These are phyloP conservation scores for Neopelma chrysocephalum DNA, from an alignment of 2,797 vertebrate genomes.

Conservation along the genomic window DNA sequence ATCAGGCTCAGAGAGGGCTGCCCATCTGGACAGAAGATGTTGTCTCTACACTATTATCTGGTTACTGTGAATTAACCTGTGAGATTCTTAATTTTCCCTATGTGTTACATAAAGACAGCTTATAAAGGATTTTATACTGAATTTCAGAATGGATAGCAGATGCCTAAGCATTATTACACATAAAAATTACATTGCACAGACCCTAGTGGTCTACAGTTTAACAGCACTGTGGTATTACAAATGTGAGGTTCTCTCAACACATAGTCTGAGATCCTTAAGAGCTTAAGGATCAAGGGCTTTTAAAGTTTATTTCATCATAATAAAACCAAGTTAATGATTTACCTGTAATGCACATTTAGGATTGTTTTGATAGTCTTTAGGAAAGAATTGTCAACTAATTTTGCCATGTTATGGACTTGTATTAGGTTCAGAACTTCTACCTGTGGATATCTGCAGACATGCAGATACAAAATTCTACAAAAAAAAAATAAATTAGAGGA, in stretches of 20 bases:
- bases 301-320: background rate
- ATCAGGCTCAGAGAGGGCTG: background rate
- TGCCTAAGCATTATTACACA: background rate
- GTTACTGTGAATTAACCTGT: background rate
- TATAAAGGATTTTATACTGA: background rate
- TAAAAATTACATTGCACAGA: background rate
- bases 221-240: background rate
- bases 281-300: background rate
- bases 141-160: background rate
- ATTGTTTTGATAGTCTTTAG: background rate
- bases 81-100: background rate
- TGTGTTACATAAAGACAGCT: fast-evolving
- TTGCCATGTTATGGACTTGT: background rate
- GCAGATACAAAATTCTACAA: background rate
- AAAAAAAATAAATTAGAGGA: background rate
- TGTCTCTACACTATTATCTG: background rate
- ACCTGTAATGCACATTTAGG: background rate
- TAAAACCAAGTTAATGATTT: background rate
- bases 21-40: fast-evolving
- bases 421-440: background rate
- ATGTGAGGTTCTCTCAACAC: background rate
- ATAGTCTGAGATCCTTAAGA: background rate
- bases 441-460: background rate
- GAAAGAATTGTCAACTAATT: background rate
- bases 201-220: background rate